A percentile compares a stretch with the other conserved stretches of the same genome.
Conservation (phyloP, 2,888 invertebrate species). For the Amphiduros pacificus region DNA sequence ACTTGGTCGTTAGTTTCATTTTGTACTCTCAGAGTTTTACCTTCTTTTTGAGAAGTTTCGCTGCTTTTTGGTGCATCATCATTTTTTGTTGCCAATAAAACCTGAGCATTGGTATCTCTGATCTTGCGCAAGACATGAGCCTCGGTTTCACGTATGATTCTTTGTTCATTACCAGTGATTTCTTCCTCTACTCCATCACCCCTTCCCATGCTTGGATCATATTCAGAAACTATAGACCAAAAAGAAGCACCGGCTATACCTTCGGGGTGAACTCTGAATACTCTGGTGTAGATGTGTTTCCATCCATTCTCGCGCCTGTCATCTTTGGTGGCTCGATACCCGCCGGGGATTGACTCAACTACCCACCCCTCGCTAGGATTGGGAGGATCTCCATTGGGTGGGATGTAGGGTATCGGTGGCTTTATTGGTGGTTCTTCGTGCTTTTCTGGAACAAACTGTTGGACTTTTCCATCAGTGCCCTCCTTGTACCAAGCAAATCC, state of each 20-base stretch:
- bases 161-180: no score
- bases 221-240: constrained; percentile 14
- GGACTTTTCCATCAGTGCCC: not conserved
- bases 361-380: constrained; percentile 13
- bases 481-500: not conserved
- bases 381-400: not conserved
- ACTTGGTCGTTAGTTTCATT: no score
- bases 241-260: constrained; percentile 12
- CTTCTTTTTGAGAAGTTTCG: no score
- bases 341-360: constrained; percentile 8
- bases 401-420: not conserved
- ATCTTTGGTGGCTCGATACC: constrained; percentile 12
- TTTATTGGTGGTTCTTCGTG: not conserved
- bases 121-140: no score
- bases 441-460: not conserved
- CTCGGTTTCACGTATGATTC: no score
- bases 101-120: no score
- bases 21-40: no score
- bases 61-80: no score
- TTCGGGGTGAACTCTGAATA: constrained; percentile 9
- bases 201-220: constrained; percentile 1
- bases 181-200: constrained; percentile 4
- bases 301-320: constrained; percentile 10
- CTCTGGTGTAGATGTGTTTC: constrained; percentile 13
- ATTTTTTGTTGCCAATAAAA: no score